phyloP scores from a whole-genome alignment of 2,888 invertebrate species.

The Volucella inflata region DNA sequence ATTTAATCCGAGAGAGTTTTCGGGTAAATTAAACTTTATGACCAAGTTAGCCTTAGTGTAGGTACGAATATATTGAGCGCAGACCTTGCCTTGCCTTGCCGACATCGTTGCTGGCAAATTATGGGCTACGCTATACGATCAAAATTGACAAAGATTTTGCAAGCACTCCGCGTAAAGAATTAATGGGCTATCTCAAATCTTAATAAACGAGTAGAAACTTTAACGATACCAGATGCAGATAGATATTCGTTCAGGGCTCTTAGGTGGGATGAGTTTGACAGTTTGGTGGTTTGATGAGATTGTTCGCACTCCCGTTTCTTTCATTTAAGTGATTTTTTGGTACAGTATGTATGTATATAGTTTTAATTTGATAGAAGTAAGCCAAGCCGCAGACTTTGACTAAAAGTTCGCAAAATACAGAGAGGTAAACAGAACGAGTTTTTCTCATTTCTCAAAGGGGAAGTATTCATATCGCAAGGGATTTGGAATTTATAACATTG shows the following conservation, averaged over 20 bases:
- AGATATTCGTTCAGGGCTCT: not conserved
- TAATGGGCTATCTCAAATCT: slow-evolving; percentile 36
- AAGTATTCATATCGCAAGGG: too few relatives aligned
- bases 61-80: not conserved
- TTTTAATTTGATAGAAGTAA: too few relatives aligned
- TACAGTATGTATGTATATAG: too few relatives aligned
- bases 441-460: too few relatives aligned
- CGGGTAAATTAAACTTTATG: slow-evolving; percentile 62
- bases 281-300: not conserved
- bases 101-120: not conserved
- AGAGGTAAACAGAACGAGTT: too few relatives aligned
- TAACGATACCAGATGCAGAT: slow-evolving; percentile 29
- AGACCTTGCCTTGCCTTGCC: not conserved
- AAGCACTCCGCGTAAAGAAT: slow-evolving; percentile 30
- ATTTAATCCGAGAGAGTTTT: slow-evolving; percentile 51
- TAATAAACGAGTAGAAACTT: slow-evolving; percentile 11
- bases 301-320: not conserved
- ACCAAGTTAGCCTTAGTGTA: slow-evolving; percentile 4
- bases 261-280: not conserved
- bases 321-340: too few relatives aligned
- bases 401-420: too few relatives aligned
- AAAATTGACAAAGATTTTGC: slow-evolving; percentile 23
- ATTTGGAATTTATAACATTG: too few relatives aligned
- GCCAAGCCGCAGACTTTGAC: too few relatives aligned
- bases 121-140: not conserved